Base-by-base conservation (phyloP, 2,797 vertebrate genomes). In the Trachops cirrhosus region DNA sequence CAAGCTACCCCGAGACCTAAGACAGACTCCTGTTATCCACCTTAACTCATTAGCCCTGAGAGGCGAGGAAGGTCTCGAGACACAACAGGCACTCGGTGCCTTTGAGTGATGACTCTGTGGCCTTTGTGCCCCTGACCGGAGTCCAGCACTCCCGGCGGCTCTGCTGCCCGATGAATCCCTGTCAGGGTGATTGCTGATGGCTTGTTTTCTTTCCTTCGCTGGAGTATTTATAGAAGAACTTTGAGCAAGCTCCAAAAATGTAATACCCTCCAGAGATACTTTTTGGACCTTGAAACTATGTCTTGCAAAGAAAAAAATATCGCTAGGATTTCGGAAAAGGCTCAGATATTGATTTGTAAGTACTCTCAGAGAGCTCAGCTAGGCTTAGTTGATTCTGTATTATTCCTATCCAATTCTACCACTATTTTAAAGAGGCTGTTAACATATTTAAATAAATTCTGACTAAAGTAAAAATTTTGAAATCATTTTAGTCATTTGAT, bases 141-240 rank as follows among this genome's bases (percentile, higher is more conserved):
- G 80, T 88, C 82, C 32, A 32, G 19, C n/a, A 39, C 32, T 57
- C 18, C 44, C 3, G 14, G 37, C 34, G 24, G 67, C 67, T 70
- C 34, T 22, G 54, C n/a, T 0, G 2, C 44, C 90, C 4, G 0
- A 93, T 93, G 70, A 95, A 92, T 92, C 80, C 62, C 39, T 79
- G 41, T 79, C 84, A 68, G 32, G 10, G n/a, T 91, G 86, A 97
- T 75, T 93, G 93, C 94, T 80, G 91, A 90, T 82, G 80, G 92
- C 85, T 96, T 96, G 87, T 93, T 97, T 96, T 94, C 93, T 90
- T 92, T 93, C 90, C 80, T 94, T 93, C 68, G 73, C 84, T 75
- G 73, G 59, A 92, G 26, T 96, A 96, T 97, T 97, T 97, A 97
- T 96, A 96, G 96, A 85, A 85, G 86, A 96, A 79, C 34, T 94